Conservation (phyloP, 2,888 invertebrate genomes). For the Omphaloscelis lunosa region DNA sequence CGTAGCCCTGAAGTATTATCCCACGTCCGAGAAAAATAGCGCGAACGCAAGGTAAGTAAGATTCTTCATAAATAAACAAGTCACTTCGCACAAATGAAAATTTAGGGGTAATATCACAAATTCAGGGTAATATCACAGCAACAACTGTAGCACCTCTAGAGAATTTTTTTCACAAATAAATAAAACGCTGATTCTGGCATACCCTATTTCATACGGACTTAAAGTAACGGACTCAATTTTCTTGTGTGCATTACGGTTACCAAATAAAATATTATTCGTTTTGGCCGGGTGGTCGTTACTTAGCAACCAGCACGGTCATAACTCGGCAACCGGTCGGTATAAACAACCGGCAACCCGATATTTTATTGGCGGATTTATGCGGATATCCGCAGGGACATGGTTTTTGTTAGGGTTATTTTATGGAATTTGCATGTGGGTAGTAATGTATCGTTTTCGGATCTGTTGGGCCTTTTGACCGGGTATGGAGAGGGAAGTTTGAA, state of each 20-base stretch:
- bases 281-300: constrained; percentile 57
- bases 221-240: constrained; percentile 81
- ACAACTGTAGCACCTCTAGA: constrained; percentile 25
- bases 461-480: constrained; percentile 25
- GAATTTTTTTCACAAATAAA: constrained; percentile 59
- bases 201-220: constrained; percentile 71
- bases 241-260: constrained; percentile 80
- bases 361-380: constrained; percentile 76
- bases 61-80: constrained; percentile 59
- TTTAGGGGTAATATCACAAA: constrained; percentile 40
- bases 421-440: constrained; percentile 65
- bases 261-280: constrained; percentile 76
- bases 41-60: constrained; percentile 36
- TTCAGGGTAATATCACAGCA: constrained; percentile 51
- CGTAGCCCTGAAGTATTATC: constrained; percentile 4
- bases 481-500: constrained; percentile 23
- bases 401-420: constrained; percentile 70
- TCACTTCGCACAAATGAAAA: constrained; percentile 61
- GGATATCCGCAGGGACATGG: constrained; percentile 70
- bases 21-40: constrained; percentile 46
- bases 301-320: constrained; percentile 71
- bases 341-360: constrained; percentile 75
- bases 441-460: constrained; percentile 58
- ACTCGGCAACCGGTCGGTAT: constrained; percentile 72
- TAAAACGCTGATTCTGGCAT: constrained; percentile 68